These are phyloP conservation scores for Gymnocypris eckloni DNA, from an alignment of 2,797 vertebrate genomes.

Conservation along the genomic window DNA sequence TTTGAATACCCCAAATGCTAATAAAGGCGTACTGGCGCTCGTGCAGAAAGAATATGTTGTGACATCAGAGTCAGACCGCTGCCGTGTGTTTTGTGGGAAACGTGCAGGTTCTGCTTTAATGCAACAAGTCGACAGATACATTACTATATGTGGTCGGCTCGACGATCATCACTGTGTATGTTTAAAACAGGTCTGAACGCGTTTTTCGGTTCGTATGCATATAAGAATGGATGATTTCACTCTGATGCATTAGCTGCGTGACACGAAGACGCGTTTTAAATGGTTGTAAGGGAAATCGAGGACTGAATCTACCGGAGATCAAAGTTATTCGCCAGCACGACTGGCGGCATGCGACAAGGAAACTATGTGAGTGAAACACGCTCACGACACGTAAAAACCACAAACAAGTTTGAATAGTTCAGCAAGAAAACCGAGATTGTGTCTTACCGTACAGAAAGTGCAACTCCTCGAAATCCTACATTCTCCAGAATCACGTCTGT, in stretches of 20 bases:
- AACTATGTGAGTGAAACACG: background rate
- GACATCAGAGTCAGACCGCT: background rate
- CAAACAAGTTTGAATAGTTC: background rate
- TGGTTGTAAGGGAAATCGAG: background rate
- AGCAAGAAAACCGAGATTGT: background rate
- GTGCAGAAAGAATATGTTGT: background rate
- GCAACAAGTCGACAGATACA: slow-evolving; percentile 38
- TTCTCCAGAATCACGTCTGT: slow-evolving; percentile 12
- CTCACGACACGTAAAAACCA: background rate
- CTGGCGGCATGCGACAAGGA: slow-evolving; percentile 22
- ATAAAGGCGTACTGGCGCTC: background rate
- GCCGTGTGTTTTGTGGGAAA: background rate
- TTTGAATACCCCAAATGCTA: background rate
- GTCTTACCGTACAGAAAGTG: slow-evolving; percentile 33
- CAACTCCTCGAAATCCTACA: slow-evolving; percentile 17
- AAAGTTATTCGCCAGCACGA: slow-evolving; percentile 31
- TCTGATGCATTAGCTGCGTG: background rate
- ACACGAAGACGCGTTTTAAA: slow-evolving; percentile 10
- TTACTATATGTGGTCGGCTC: background rate
- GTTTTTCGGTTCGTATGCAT: background rate
- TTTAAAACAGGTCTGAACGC: background rate
- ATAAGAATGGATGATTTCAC: background rate
- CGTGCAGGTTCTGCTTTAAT: background rate
- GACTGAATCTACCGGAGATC: slow-evolving; percentile 1
- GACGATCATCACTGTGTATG: background rate